phyloP scores from a whole-genome alignment of 1,140 invertebrate species.

The Ditylenchus dipsaci region DNA sequence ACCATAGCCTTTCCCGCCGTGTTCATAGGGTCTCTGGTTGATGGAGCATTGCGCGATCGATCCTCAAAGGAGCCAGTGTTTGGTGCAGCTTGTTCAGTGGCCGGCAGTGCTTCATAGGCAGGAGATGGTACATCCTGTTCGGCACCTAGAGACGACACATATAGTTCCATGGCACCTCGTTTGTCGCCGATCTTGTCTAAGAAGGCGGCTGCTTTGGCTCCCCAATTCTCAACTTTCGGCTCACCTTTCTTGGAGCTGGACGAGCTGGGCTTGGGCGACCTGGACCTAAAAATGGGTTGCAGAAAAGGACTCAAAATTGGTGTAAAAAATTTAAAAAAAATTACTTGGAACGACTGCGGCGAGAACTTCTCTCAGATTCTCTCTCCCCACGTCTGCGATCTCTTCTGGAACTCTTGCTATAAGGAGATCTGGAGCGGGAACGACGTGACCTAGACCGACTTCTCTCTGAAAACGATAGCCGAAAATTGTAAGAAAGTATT shows the following conservation, averaged over 20 bases:
- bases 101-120: background rate
- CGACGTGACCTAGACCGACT: background rate
- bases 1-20: background rate
- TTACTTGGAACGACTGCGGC: too few relatives aligned
- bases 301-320: too few relatives aligned
- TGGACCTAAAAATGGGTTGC: too few relatives aligned
- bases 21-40: too few relatives aligned
- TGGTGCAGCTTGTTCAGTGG: background rate
- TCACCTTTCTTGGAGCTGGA: background rate
- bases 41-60: background rate
- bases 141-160: background rate
- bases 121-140: background rate
- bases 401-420: background rate
- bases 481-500: background rate
- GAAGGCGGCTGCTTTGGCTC: background rate
- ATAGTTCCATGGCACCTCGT: background rate
- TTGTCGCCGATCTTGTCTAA: background rate
- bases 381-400: too few relatives aligned
- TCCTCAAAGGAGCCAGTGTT: background rate
- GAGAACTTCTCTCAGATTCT: too few relatives aligned
- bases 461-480: background rate
- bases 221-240: background rate
- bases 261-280: too few relatives aligned
- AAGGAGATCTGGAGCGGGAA: background rate
- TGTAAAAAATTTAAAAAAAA: too few relatives aligned